phyloP scores from a whole-genome alignment of 2,888 invertebrate genomes.

The Diadegma fenestrale region DNA sequence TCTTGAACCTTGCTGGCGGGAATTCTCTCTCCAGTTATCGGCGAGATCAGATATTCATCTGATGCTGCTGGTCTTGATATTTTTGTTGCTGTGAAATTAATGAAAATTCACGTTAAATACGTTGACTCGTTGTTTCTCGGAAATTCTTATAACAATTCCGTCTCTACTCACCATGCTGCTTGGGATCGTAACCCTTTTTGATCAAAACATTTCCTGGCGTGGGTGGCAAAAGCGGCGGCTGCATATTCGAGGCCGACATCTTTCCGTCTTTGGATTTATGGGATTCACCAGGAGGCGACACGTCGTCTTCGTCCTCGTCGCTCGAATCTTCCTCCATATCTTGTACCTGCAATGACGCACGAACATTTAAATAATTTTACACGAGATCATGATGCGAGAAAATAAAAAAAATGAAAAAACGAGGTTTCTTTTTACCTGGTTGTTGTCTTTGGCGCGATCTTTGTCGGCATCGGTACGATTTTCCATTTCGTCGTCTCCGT shows the following conservation, averaged over 20 bases:
- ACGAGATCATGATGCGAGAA: not conserved
- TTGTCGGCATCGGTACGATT: slow-evolving; percentile 83
- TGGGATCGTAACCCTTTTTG: slow-evolving; percentile 98
- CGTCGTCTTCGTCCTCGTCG: slow-evolving; percentile 88
- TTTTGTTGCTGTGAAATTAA: slow-evolving; percentile 83
- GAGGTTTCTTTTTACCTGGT: slow-evolving; percentile 89
- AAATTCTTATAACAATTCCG: not conserved
- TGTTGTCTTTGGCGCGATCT: slow-evolving; percentile 85
- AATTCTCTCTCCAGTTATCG: slow-evolving; percentile 98
- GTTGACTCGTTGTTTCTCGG: not conserved
- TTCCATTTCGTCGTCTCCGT: slow-evolving; percentile 89
- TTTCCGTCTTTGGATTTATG: slow-evolving; percentile 84
- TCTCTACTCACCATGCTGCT: slow-evolving; percentile 86
- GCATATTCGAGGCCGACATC: slow-evolving; percentile 83
- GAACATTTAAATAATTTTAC: not conserved
- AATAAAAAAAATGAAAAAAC: slow-evolving; percentile 84
- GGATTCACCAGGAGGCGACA: slow-evolving; percentile 79
- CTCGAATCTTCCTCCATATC: slow-evolving; percentile 97
- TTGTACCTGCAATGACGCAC: slow-evolving; percentile 86
- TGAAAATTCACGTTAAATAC: not conserved
- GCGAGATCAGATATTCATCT: slow-evolving; percentile 81
- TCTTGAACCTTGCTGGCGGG: slow-evolving; percentile 98
- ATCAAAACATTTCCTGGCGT: slow-evolving; percentile 97
- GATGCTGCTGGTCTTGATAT: slow-evolving; percentile 87
- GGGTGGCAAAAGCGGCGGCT: slow-evolving; percentile 92